Conservation (phyloP, 2,113 vertebrate genomes). For the Daphoenositta chrysoptera region DNA sequence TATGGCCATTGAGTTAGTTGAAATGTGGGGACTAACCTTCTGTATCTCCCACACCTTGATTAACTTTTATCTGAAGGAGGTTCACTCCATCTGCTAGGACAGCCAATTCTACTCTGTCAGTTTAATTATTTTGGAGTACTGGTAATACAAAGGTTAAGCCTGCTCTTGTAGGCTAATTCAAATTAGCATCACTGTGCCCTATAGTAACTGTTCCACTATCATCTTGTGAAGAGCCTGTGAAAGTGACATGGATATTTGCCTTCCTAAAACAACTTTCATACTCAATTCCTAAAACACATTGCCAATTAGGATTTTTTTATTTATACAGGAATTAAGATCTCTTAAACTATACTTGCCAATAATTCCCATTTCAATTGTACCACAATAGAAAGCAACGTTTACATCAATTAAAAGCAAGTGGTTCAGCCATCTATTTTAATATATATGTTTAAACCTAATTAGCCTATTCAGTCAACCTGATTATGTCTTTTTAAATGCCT, state of each 20-base stretch:
- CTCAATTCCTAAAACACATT: background rate
- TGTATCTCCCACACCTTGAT: background rate
- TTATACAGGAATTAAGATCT: background rate
- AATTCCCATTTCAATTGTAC: background rate
- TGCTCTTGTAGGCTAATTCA: background rate
- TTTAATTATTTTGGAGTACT: background rate
- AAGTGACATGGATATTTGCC: background rate
- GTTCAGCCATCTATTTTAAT: background rate
- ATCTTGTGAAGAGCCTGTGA: background rate
- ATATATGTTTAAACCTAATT: constrained; percentile 30
- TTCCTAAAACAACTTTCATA: background rate
- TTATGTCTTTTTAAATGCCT: constrained; percentile 52
- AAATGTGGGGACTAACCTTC: background rate
- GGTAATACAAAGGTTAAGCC: background rate
- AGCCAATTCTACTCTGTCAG: background rate
- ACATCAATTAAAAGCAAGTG: background rate
- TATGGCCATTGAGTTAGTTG: background rate
- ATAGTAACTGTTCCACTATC: background rate
- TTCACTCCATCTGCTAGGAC: background rate
- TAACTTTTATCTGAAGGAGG: background rate
- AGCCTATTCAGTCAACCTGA: constrained; percentile 38
- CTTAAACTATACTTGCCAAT: background rate
- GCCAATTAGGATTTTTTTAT: background rate
- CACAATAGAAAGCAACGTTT: background rate
- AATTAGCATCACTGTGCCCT: background rate